Base-by-base conservation (phyloP, 2,888 invertebrate species). In the Agonum fuliginosum region DNA sequence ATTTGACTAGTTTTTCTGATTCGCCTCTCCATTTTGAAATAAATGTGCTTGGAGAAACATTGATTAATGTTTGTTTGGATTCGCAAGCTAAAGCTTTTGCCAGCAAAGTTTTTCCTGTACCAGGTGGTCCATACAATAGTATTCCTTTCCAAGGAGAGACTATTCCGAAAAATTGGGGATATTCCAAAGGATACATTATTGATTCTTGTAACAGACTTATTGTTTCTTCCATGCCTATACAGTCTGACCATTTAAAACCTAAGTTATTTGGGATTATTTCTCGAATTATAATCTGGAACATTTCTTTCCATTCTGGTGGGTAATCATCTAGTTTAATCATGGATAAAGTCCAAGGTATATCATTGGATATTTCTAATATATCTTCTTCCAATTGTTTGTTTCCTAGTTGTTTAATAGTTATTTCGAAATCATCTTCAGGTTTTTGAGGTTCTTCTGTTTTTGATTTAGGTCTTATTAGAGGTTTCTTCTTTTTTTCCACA, bases 1-100 rank as follows among this genome's bases (percentile, higher is more conserved):
- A 93, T 87, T 95, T 92, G 48, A 98, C 90, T 81, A 97, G 92
- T 87, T 97, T 97, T 88, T 98, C 98, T 0, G 97, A 97, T 82
- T 98, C 98, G 0, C 98, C 98, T 27, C 97, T 89, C 97, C 97
- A 98, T 87, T 98, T 98, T 83, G 95, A 96, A n/a, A 97, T 91
- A 48, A 98, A 91, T 1, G 94, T 93, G 83, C 97, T 95, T 78
- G 96, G 94, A 1, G 96, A 93, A 10, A 98, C 92, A 84, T 97
- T 97, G 86, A 98, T 97, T 87, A 98, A 97, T 0, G 95, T 95
- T 2, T 88, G 91, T 82, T 84, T 87, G 80, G 94, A 93, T 86
- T 97, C 95, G 0, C 93, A 91, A 2, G 97, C 97, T 0, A 96
- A 91, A 0, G 96, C 96, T 86, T 94, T 94, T 0, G 97, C 98